A percentile compares a stretch with the other conserved stretches of the same genome.
Conservation (phyloP, 2,797 vertebrate genomes). For the Siniperca obscura region DNA sequence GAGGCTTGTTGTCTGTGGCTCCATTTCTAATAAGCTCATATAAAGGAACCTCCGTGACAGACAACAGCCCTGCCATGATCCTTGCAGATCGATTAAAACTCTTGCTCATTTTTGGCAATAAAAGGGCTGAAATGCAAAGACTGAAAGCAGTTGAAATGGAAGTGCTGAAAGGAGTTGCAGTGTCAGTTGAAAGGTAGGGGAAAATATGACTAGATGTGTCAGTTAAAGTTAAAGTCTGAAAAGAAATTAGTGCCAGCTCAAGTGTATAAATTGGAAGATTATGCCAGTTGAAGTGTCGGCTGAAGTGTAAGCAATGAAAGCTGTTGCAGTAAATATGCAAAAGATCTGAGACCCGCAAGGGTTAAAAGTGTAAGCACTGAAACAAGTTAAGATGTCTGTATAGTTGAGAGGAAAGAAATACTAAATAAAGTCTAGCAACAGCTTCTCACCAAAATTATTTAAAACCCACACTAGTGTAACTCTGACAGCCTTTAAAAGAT, state of each 20-base stretch:
- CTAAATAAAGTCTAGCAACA: neutral
- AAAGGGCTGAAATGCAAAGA: constrained; percentile 11
- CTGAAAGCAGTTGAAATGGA: neutral
- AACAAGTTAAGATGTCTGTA: neutral
- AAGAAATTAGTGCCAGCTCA: neutral
- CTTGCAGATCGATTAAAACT: neutral
- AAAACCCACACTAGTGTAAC: neutral
- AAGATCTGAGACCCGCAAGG: constrained; percentile 14
- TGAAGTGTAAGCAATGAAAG: constrained; percentile 11
- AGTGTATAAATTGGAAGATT: neutral
- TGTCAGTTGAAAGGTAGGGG: constrained; percentile 3
- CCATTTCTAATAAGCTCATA: constrained; percentile 61
- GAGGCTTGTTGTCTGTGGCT: constrained; percentile 43
- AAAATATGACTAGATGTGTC: neutral
- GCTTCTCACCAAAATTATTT: neutral
- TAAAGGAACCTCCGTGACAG: constrained; percentile 33
- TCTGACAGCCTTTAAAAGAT: neutral
- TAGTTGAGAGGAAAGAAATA: neutral
- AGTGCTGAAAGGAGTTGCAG: neutral
- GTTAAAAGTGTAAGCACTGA: constrained; percentile 7
- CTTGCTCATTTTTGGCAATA: neutral
- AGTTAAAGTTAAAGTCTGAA: constrained; percentile 7
- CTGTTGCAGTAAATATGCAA: constrained; percentile 18
- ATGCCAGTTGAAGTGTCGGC: constrained; percentile 10
- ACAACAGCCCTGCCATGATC: constrained; percentile 8